A percentile compares a stretch with the other conserved stretches of the same genome.
Evolutionary conservation across 1,140 invertebrate genomes (phyloP).

Genomic region (Grapholita molesta): DNA sequence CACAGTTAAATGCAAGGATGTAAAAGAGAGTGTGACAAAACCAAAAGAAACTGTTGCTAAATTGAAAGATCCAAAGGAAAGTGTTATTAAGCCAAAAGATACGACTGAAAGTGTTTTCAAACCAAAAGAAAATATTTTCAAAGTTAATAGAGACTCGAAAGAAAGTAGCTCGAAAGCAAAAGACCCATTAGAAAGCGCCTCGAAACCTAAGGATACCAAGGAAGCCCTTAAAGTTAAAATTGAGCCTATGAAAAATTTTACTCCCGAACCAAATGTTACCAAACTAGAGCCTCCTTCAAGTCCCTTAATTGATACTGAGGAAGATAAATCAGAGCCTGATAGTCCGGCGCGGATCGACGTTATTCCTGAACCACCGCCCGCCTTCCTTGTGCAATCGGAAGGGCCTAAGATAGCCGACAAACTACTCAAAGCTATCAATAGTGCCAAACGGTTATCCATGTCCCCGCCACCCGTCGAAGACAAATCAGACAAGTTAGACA

Average conservation of each 20-base stretch:
- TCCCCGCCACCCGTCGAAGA: slow-evolving; percentile 64
- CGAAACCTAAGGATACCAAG: slow-evolving; percentile 28
- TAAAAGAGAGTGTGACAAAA: background rate
- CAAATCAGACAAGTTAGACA: background rate
- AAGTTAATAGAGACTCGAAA: background rate
- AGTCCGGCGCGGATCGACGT: slow-evolving; percentile 71
- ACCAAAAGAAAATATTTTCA: slow-evolving; percentile 30
- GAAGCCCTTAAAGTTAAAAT: slow-evolving; percentile 33
- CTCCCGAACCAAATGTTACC: slow-evolving; percentile 39
- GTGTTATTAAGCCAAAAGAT: background rate
- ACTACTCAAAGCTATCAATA: slow-evolving; percentile 79
- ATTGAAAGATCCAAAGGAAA: slow-evolving; percentile 20
- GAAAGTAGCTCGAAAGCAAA: slow-evolving; percentile 23
- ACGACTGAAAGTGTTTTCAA: background rate
- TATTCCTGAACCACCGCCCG: slow-evolving; percentile 69
- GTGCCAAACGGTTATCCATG: slow-evolving; percentile 69
- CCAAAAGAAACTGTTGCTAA: slow-evolving; percentile 21
- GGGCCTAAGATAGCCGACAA: slow-evolving; percentile 81
- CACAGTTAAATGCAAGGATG: background rate
- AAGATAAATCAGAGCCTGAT: slow-evolving; percentile 79
- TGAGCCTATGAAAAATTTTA: slow-evolving; percentile 35
- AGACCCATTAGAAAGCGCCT: slow-evolving; percentile 22
- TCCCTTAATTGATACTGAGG: slow-evolving; percentile 76
- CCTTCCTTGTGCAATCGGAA: slow-evolving; percentile 70
- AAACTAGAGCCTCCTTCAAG: slow-evolving; percentile 65